Evolutionary conservation across 2,113 vertebrate species (phyloP).

Genomic region (Falcunculus frontatus): DNA sequence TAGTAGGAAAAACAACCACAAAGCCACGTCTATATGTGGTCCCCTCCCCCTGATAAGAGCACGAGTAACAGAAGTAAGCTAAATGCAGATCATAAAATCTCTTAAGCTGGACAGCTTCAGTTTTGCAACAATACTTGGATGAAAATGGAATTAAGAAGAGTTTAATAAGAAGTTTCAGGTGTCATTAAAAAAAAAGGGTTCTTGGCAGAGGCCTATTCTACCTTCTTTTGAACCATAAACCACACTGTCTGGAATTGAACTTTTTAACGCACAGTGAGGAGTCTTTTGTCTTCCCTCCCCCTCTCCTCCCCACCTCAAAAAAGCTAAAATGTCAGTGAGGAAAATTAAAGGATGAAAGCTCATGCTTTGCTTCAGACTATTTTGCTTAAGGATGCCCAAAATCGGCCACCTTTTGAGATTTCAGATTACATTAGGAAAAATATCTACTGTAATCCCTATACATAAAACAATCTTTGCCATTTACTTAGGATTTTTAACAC

Average conservation of each 20-base stretch:
- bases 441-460: background rate
- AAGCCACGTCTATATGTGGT: rapidly evolving
- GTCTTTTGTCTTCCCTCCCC: background rate
- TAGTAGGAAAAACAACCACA: background rate
- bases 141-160: background rate
- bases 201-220: background rate
- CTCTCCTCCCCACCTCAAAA: background rate
- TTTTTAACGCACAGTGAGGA: background rate
- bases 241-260: background rate
- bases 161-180: background rate
- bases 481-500: conserved; percentile 7
- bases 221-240: background rate
- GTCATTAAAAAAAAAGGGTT: background rate
- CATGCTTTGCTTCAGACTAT: background rate
- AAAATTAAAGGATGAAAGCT: conserved; percentile 8
- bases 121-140: background rate
- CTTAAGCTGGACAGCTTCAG: background rate
- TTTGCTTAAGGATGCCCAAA: conserved; percentile 1
- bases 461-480: conserved; percentile 17
- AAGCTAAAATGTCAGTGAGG: background rate
- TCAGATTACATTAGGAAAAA: conserved; percentile 34
- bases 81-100: background rate
- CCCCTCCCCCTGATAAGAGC: background rate
- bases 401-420: background rate
- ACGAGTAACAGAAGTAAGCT: background rate